These are phyloP conservation scores for Chloroceryle aenea DNA, from an alignment of 2,113 vertebrate genomes.

Conservation along the genomic window DNA sequence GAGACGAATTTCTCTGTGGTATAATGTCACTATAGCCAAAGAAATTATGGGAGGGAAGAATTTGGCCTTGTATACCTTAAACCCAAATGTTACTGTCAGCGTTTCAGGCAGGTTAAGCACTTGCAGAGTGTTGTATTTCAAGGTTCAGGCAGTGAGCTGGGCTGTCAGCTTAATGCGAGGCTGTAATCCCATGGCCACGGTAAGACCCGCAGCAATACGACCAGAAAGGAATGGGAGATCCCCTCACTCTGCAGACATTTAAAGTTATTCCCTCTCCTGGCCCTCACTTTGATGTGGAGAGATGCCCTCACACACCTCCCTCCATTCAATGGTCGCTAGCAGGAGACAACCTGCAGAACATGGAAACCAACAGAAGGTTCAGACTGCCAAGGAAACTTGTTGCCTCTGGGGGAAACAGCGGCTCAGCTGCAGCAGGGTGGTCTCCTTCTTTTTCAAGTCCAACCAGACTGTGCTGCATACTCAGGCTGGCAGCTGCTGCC, in stretches of 20 bases:
- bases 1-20: background rate
- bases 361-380: background rate
- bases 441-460: background rate
- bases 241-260: background rate
- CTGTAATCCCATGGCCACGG: background rate
- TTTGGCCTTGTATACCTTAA: constrained; percentile 16
- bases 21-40: background rate
- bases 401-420: background rate
- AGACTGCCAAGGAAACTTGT: background rate
- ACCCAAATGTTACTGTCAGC: constrained; percentile 17
- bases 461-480: background rate
- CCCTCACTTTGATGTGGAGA: background rate
- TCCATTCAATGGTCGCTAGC: background rate
- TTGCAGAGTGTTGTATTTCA: background rate
- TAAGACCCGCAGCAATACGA: background rate
- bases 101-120: constrained; percentile 19
- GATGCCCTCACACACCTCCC: background rate
- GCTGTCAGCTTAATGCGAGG: background rate
- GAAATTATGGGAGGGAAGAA: background rate
- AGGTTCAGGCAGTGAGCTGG: background rate
- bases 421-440: background rate
- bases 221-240: background rate
- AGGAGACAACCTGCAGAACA: background rate
- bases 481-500: background rate
- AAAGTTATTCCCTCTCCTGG: background rate